These are phyloP conservation scores for Calonectris borealis DNA, from an alignment of 2,113 vertebrate genomes.

Conservation along the genomic window DNA sequence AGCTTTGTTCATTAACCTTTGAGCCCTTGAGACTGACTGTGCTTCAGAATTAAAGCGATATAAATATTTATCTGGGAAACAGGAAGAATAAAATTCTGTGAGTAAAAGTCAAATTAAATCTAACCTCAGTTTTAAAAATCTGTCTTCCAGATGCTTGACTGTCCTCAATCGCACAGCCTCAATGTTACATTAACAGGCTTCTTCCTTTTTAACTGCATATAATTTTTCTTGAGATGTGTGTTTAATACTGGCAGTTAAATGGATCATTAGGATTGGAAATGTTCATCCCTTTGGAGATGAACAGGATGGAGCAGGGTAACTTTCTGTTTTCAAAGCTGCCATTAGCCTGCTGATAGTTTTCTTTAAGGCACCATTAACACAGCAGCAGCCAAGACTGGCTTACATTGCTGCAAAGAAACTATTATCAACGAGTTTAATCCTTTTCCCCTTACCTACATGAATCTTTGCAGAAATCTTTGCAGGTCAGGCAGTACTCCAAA, in stretches of 20 bases:
- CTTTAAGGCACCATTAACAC: not conserved
- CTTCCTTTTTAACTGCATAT: not conserved
- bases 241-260: constrained; percentile 10
- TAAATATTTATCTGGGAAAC: constrained; percentile 14
- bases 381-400: not conserved
- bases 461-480: not conserved
- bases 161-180: not conserved
- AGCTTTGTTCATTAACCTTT: constrained; percentile 16
- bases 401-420: not conserved
- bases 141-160: not conserved
- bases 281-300: not conserved
- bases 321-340: constrained; percentile 7
- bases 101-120: not conserved
- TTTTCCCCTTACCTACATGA: not conserved
- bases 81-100: not conserved
- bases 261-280: not conserved
- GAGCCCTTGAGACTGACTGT: not conserved
- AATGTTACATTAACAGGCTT: not conserved
- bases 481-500: not conserved
- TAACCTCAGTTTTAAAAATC: not conserved
- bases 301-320: not conserved
- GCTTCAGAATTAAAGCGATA: not conserved
- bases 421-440: not conserved
- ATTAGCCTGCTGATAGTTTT: not conserved
- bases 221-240: not conserved